Evolutionary conservation across 2,113 vertebrate genomes (phyloP), one percentile per base, ranked within the genome.

Genomic region (Tricholaema leucomelas): DNA sequence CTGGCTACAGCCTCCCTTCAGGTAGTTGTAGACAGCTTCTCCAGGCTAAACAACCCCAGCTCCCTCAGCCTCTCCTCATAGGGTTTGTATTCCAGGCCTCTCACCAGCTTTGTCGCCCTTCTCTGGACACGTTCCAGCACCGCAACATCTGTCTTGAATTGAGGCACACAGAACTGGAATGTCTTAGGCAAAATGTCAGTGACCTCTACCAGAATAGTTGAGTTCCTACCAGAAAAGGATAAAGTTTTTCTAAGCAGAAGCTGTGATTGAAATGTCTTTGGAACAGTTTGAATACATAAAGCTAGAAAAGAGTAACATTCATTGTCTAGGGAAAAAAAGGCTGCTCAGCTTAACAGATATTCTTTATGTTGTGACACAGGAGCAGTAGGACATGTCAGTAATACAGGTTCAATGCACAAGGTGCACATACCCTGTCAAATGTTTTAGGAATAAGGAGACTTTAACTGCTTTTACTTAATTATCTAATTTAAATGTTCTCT

Each of bases 251-350:
- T 30, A n/a, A 75, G 25, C 10, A 60, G 19, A 12, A 84, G 15
- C 15, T 27, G 13, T 1, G 3, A 21, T 3, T 72, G 54, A 65
- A 80, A 90, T 40, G 24, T 2, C 6, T 76, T 87, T 76, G 12
- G 8, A 31, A 27, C 15, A 11, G 2, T 79, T 60, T 56, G 4
- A 78, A 40, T 23, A 33, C 6, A 36, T 38, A 66, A 59, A 2
- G 8, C 12, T 10, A 46, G 25, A 27, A 61, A 78, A 58, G 50
- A 71, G 13, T 31, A 0, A 9, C 4, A 73, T 31, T 58, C 1
- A 2, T 61, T 66, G 24, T 27, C 20, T 58, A 50, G 19, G 48
- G 3, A 44, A 73, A 70, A 77, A 0, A 0, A 5, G 31, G 1
- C 7, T 88, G n/a, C 23, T 85, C 17, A 74, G 10, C 8, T 31